phyloP scores from a whole-genome alignment of 2,888 invertebrate genomes.

The Platycheirus rosarum region DNA sequence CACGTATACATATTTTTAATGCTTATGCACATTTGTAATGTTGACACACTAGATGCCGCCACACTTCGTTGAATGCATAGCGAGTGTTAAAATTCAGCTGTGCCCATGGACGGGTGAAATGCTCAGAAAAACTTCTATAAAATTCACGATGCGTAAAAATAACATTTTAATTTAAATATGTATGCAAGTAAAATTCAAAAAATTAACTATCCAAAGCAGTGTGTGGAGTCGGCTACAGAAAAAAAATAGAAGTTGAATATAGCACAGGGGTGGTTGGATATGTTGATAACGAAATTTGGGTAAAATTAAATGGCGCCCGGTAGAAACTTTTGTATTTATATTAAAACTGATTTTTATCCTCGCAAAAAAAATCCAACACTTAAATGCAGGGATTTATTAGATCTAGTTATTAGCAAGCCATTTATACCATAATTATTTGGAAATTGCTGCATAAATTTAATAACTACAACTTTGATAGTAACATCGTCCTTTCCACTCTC shows the following conservation, averaged over 20 bases:
- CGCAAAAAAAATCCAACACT: too few relatives aligned
- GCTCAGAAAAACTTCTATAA: conserved; percentile 8
- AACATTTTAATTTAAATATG: conserved; percentile 58
- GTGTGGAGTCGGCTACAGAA: background rate
- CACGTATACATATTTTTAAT: background rate
- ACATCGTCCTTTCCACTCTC: too few relatives aligned
- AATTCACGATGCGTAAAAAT: conserved; percentile 51
- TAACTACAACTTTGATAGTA: too few relatives aligned
- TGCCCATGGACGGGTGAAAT: conserved; percentile 10
- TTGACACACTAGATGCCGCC: conserved; percentile 24
- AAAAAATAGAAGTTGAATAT: background rate
- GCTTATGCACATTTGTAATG: conserved; percentile 18
- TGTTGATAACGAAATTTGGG: background rate
- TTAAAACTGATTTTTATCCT: too few relatives aligned
- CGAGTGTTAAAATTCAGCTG: conserved; percentile 10
- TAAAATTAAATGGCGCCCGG: too few relatives aligned
- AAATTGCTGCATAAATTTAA: too few relatives aligned
- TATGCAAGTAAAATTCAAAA: conserved; percentile 40
- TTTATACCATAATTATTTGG: too few relatives aligned
- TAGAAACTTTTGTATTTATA: too few relatives aligned
- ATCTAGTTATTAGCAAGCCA: too few relatives aligned
- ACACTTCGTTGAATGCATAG: conserved; percentile 31
- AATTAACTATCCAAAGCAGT: conserved; percentile 32
- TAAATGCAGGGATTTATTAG: too few relatives aligned
- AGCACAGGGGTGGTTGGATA: background rate